Evolutionary conservation across 2,888 invertebrate species (phyloP), one percentile per base, ranked within the genome.

Genomic region (Parelbella ahira): DNA sequence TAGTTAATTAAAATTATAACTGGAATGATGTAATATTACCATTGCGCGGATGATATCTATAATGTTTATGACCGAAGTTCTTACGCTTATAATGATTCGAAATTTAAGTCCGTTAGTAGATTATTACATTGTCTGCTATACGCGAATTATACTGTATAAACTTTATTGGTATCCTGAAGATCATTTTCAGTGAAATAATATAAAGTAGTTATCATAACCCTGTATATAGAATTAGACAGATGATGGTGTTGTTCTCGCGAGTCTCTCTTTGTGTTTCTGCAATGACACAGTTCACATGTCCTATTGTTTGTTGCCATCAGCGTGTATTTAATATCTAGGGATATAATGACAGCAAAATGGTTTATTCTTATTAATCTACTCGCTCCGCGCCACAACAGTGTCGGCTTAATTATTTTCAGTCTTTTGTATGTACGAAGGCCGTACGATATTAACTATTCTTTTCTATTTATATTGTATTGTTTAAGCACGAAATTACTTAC

Each of bases 301-400:
- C 32, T 20, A 25, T 39, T 32, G 32, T 37, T 28, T 28, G 36
- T 24, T 24, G 5, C 12, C 19, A 32, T 32, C 19, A 32, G 32
- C 18, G 12, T 9, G 32, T 20, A 20, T 25, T 39, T 32, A 20
- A 39, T 39, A 39, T 32, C 32, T 18, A 39, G 32, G 27, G 12
- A 39, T 32, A 39, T 20, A 39, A 39, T 39, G 32, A 20, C 38
- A 24, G 24, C 21, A 30, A 39, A 18, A 39, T 19, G 24, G 24
- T 39, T 39, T 32, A 18, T 39, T 39, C 30, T 30, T 39, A 18
- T 30, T 30, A 12, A 37, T 23, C 29, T 23, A 29, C 25, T 18
- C 5, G 21, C 3, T 36, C 23, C 24, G 9, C n/a, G 13, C 21
- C 21, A 37, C 29, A 38, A 38, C 12, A 29, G 21, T 23, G 23